Conservation (phyloP, 2,113 vertebrate species). For the Pluvianellus socialis region DNA sequence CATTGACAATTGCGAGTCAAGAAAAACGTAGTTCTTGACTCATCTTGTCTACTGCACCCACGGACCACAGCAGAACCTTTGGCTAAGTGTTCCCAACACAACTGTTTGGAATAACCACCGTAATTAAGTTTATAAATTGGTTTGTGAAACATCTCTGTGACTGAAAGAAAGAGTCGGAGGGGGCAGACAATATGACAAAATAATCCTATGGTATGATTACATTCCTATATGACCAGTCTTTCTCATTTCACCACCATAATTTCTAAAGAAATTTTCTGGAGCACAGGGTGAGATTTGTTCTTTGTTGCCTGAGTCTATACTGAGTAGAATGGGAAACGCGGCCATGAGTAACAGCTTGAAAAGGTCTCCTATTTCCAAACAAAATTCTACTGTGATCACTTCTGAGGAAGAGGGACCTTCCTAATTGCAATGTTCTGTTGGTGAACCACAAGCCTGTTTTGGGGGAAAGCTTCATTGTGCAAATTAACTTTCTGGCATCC, state of each 20-base stretch:
- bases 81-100: not conserved
- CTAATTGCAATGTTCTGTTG: not conserved
- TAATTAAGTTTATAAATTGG: not conserved
- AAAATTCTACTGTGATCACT: not conserved
- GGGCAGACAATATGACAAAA: not conserved
- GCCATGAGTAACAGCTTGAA: not conserved
- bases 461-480: accelerated
- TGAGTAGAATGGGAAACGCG: not conserved
- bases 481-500: not conserved
- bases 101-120: not conserved
- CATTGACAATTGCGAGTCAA: not conserved
- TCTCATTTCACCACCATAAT: not conserved
- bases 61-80: not conserved
- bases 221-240: not conserved
- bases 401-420: not conserved
- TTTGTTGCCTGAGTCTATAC: not conserved
- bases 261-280: not conserved
- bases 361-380: not conserved
- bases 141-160: not conserved
- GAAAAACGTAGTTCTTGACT: not conserved
- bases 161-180: not conserved
- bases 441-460: not conserved
- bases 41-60: not conserved
- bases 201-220: not conserved
- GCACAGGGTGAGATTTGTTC: not conserved